Percentiles rank a stretch among this genome's conserved stretches.
These are phyloP conservation scores for Musca vetustissima DNA, from an alignment of 1,140 invertebrate species.

Conservation along the genomic window DNA sequence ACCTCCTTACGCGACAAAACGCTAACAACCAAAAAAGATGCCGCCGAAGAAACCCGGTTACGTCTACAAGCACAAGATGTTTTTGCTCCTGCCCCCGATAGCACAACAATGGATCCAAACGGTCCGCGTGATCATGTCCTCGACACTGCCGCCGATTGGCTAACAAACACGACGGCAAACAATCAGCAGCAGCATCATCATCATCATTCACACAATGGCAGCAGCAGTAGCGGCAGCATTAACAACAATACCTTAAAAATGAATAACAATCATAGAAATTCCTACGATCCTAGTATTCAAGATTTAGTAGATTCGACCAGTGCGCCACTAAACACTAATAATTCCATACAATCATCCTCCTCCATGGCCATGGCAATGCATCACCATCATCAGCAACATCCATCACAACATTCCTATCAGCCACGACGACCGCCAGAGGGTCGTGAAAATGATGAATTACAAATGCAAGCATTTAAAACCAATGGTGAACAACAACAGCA, in stretches of 20 bases:
- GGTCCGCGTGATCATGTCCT: conserved; percentile 5
- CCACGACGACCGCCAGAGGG: conserved; percentile 68
- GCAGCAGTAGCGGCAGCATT: conserved; percentile 31
- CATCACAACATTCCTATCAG: conserved; percentile 43
- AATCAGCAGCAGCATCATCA: not conserved
- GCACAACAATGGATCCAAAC: conserved; percentile 17
- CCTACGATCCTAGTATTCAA: conserved; percentile 22
- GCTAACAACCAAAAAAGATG: conserved; percentile 89
- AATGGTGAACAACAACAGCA: conserved; percentile 33
- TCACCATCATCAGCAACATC: conserved; percentile 32
- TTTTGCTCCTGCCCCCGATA: too few relatives aligned
- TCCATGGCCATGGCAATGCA: conserved; percentile 29
- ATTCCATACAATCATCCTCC: conserved; percentile 38
- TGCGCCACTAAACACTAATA: conserved; percentile 33
- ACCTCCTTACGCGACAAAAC: conserved; percentile 94
- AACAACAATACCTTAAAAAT: conserved; percentile 34
- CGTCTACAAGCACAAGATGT: too few relatives aligned
- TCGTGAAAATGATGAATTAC: conserved; percentile 70
- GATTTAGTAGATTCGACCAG: conserved; percentile 20
- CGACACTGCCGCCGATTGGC: conserved; percentile 3
- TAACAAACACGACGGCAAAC: not conserved
- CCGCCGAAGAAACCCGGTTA: too few relatives aligned
- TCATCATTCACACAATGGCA: conserved; percentile 3
- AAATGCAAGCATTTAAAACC: conserved; percentile 35
- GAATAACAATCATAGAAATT: conserved; percentile 28